Evolutionary conservation across 2,113 vertebrate genomes (phyloP).

Genomic region (Antechinus flavipes): DNA sequence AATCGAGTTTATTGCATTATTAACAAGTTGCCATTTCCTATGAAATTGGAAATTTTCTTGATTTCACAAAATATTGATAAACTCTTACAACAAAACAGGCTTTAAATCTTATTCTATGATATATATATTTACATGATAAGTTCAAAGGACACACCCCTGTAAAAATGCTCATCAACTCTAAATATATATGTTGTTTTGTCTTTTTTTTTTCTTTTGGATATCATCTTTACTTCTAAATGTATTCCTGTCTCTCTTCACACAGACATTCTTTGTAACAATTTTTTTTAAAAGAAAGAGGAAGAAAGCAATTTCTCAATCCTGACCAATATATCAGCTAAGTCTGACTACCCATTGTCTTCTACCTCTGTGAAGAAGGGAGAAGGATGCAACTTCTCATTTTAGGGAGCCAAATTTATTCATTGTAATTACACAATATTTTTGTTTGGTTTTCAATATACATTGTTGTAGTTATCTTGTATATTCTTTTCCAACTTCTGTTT

Average conservation of each 20-base stretch:
- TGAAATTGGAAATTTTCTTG: conserved; percentile 14
- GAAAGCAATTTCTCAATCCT: no score
- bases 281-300: no score
- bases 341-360: no score
- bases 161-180: not conserved
- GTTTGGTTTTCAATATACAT: no score
- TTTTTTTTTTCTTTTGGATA: not conserved
- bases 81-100: not conserved
- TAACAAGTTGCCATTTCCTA: not conserved
- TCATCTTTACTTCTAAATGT: not conserved
- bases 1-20: conserved; percentile 14
- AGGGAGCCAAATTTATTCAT: no score
- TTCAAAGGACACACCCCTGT: conserved; percentile 33
- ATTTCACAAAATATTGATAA: conserved; percentile 8
- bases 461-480: no score
- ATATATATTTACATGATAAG: not conserved
- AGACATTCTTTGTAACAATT: not conserved
- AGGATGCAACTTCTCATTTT: no score
- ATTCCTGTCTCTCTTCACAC: not conserved
- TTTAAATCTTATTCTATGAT: not conserved
- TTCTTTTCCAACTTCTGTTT: no score
- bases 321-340: no score
- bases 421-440: no score
- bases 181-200: not conserved
- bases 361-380: no score